Base-by-base conservation (phyloP, 2,113 vertebrate species). In the Hiodon tergisus region DNA sequence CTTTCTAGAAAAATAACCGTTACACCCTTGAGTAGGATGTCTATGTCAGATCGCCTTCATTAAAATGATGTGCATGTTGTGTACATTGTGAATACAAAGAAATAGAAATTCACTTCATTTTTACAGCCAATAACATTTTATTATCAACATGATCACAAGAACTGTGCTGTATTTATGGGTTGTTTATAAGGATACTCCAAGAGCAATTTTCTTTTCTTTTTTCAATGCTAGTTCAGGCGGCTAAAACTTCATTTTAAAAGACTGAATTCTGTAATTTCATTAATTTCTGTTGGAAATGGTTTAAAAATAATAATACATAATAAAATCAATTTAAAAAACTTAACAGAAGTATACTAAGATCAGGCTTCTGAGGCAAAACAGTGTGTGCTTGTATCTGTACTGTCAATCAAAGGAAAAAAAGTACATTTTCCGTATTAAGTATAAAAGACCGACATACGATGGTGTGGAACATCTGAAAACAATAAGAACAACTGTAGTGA, bases 61-160 rank as follows among this genome's bases (percentile, higher is more conserved):
- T 31, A 31, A 31, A 31, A 31, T 31, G 31, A 31, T 31, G 31
- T 31, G 31, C 2, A 31, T 31, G 31, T 31, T 31, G 31, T 31
- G 31, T 31, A 31, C 31, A 31, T 0, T 31, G 31, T 31, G 31
- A 31, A 31, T 31, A 31, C 31, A 31, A 31, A 31, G 31, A 31
- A 31, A 31, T 31, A 31, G 31, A 31, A 31, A 31, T 31, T 87
- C 81, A 88, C 79, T 82, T 84, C 79, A 84, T 84, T 83, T 81
- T 89, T 89, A 90, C 91, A 92, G 92, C 94, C 93, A 94, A 95
- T 93, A 93, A 94, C 93, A 88, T 88, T 97, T 96, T 95, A 96
- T 96, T 94, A 95, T 87, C 84, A 93, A 93, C 90, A 94, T 94
- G 91, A 92, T 94, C 94, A 97, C 92, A 94, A 91, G 93, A 92